These are phyloP conservation scores for Pristionchus arcanus DNA, from an alignment of 2,888 invertebrate species.

Conservation along the genomic window DNA sequence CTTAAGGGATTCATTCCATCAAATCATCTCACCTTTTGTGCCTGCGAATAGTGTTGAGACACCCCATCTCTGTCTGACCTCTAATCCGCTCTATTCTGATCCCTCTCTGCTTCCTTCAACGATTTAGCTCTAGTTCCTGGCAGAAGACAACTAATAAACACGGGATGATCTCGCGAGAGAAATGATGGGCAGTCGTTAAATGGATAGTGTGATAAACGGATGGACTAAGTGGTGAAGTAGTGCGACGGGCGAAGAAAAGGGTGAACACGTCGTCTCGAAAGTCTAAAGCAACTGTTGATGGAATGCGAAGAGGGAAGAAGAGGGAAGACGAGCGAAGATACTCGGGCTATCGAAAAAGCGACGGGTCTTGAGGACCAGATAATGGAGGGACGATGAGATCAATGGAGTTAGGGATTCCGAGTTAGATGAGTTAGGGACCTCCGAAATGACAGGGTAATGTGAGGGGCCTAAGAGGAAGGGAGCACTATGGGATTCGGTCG, in stretches of 20 bases:
- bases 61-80: neutral
- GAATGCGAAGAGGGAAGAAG: constrained; percentile 20
- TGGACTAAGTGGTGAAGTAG: neutral
- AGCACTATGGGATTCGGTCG: constrained; percentile 2
- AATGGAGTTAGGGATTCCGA: neutral
- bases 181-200: constrained; percentile 24
- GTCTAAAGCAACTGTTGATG: constrained; percentile 48
- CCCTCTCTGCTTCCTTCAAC: neutral
- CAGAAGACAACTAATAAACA: neutral
- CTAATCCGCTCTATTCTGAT: neutral
- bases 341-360: neutral
- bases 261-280: constrained; percentile 23
- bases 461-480: neutral
- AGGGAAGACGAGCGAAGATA: neutral
- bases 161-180: constrained; percentile 8
- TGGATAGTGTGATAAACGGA: constrained; percentile 26
- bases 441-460: neutral
- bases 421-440: no score
- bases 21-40: neutral
- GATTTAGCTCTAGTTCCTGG: neutral
- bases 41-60: neutral
- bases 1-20: no score
- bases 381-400: constrained; percentile 22
- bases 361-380: constrained; percentile 41
- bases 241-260: neutral